Conservation (phyloP, 2,888 invertebrate genomes). For the Antheraea yamamai region DNA sequence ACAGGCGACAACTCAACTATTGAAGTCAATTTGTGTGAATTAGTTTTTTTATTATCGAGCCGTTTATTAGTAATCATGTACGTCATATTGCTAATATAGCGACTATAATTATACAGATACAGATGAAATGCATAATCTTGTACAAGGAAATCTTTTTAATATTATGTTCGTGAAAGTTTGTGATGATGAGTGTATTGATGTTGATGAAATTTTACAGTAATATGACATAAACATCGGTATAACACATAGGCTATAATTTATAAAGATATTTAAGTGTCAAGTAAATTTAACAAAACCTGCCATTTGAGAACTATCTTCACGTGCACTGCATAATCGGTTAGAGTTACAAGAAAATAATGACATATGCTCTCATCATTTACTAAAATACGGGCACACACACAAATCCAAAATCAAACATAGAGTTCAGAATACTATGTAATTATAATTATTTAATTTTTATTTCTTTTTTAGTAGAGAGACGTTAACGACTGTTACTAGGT, state of each 20-base stretch:
- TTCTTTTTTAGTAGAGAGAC: too few relatives aligned
- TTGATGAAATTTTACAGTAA: not conserved
- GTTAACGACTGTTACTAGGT: too few relatives aligned
- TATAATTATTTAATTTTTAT: too few relatives aligned
- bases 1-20: slow-evolving; percentile 8
- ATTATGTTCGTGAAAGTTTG: not conserved
- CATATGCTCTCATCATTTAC: not conserved
- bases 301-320: too few relatives aligned
- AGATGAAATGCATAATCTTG: too few relatives aligned
- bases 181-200: not conserved
- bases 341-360: not conserved
- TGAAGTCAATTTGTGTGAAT: slow-evolving; percentile 11
- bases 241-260: not conserved
- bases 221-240: not conserved
- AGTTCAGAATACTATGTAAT: too few relatives aligned
- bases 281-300: not conserved
- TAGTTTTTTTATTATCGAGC: not conserved
- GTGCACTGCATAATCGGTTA: too few relatives aligned
- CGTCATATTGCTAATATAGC: not conserved
- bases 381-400: too few relatives aligned
- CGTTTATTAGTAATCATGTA: not conserved
- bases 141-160: not conserved
- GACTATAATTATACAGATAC: too few relatives aligned
- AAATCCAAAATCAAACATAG: too few relatives aligned
- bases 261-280: not conserved